Percentiles rank a stretch among this genome's conserved stretches.
Evolutionary conservation across 2,797 vertebrate species (phyloP).

Genomic region (Enteromius fasciolatus): DNA sequence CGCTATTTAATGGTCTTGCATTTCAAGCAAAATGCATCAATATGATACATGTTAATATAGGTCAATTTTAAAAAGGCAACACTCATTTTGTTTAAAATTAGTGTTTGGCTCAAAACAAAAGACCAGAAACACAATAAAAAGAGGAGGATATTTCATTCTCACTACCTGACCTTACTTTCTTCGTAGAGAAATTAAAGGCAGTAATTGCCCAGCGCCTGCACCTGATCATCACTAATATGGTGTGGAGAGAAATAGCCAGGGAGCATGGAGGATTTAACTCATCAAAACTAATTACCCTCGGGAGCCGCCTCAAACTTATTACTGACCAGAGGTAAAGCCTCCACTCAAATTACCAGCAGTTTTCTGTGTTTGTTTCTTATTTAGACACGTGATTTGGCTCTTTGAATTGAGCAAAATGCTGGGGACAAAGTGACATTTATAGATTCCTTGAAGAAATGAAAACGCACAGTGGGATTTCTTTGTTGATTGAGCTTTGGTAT

Average conservation of each 20-base stretch:
- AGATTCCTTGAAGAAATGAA: neutral
- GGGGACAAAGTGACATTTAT: neutral
- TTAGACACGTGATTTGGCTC: conserved; percentile 9
- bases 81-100: neutral
- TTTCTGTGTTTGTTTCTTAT: neutral
- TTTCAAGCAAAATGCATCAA: neutral
- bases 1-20: neutral
- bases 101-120: neutral
- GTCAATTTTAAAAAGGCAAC: neutral
- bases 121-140: conserved; percentile 14
- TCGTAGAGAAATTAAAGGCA: conserved; percentile 47
- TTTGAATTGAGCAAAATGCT: conserved; percentile 4
- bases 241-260: conserved; percentile 38
- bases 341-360: neutral
- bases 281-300: conserved; percentile 54
- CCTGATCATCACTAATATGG: conserved; percentile 55
- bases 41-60: neutral
- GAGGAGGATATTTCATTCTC: neutral
- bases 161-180: conserved; percentile 35
- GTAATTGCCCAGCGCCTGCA: conserved; percentile 52
- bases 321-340: conserved; percentile 26
- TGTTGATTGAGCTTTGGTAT: neutral
- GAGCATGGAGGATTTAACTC: conserved; percentile 52
- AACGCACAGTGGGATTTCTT: neutral
- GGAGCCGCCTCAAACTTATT: conserved; percentile 21